Conservation (phyloP, 2,113 vertebrate species). For the Grammomys surdaster region DNA sequence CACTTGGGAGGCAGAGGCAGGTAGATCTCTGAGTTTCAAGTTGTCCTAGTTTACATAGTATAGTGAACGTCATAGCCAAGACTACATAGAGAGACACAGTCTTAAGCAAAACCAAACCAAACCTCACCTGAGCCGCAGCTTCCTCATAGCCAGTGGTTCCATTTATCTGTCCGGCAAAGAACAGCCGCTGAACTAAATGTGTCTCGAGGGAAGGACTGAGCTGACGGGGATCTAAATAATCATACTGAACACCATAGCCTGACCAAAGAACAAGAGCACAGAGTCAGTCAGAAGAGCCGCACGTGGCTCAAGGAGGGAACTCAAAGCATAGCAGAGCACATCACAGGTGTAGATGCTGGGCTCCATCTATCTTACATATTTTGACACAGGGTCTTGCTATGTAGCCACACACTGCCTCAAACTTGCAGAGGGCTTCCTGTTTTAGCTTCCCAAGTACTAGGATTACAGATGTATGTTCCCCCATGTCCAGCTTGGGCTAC, state of each 20-base stretch:
- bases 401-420: neutral
- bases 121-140: constrained; percentile 94
- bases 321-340: neutral
- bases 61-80: neutral
- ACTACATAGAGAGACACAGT: neutral
- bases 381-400: neutral
- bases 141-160: constrained; percentile 98
- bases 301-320: neutral
- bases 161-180: constrained; percentile 98
- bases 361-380: neutral
- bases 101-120: neutral
- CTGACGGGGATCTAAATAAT: constrained; percentile 96
- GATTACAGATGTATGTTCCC: neutral
- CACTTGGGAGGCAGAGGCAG: neutral
- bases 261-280: constrained; percentile 27
- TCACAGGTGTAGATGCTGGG: neutral
- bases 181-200: constrained; percentile 92
- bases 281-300: neutral
- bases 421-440: neutral
- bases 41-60: neutral
- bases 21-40: neutral
- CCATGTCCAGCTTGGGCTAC: neutral
- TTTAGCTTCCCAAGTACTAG: neutral
- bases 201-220: constrained; percentile 92
- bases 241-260: constrained; percentile 99